Evolutionary conservation across 2,797 vertebrate genomes (phyloP).

Genomic region (Buphagus erythrorhynchus): DNA sequence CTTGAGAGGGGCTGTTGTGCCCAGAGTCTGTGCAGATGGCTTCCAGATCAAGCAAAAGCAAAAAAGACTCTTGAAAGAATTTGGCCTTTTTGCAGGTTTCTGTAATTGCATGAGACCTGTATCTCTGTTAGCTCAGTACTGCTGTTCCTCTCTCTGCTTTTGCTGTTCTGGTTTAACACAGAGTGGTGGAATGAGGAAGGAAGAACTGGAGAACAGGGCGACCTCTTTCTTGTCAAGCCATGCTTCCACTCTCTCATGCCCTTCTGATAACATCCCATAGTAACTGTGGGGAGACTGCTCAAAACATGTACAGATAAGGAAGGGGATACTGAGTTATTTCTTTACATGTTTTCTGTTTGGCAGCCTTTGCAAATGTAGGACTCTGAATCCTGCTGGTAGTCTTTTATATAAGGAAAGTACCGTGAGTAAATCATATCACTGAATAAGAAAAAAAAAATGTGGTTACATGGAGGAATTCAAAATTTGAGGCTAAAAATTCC

Average conservation of each 20-base stretch:
- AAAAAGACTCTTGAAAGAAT: background rate
- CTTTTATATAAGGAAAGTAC: background rate
- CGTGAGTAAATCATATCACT: background rate
- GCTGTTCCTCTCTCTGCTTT: background rate
- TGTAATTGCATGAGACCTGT: background rate
- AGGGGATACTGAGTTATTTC: background rate
- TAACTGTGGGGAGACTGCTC: background rate
- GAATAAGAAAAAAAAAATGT: background rate
- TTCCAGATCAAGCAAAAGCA: background rate
- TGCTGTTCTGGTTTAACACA: background rate
- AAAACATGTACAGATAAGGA: background rate
- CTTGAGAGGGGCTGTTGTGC: background rate
- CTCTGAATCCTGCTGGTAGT: background rate
- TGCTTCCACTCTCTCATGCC: background rate
- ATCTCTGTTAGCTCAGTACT: background rate
- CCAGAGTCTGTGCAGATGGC: rapidly evolving
- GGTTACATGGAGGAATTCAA: background rate
- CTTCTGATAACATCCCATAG: background rate
- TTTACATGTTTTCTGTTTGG: background rate
- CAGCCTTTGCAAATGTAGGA: background rate
- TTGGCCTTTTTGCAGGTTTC: background rate
- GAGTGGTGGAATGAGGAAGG: background rate
- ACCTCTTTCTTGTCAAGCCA: background rate
- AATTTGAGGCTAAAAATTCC: background rate
- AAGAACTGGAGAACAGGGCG: background rate